Evolutionary conservation across 2,888 invertebrate genomes (phyloP), one percentile per base, ranked within the genome.

Genomic region (Brachynemurus nebulosus): DNA sequence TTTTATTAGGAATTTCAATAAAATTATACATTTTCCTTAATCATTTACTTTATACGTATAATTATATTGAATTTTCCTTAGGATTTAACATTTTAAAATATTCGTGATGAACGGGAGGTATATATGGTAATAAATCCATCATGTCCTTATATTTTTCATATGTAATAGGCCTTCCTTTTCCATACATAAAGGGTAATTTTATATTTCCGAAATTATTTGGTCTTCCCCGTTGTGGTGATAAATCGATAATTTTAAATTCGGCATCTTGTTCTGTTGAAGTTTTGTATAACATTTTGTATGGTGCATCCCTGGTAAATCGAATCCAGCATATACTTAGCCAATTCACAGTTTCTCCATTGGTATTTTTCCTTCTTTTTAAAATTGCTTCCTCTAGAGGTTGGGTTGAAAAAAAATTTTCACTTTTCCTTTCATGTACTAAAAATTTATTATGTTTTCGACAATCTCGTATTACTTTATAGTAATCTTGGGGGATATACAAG

Each of bases 361-460:
- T 33, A 43, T 37, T 36, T 4, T 41, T 35, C 11, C 14, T 19
- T 23, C 45, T 47, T 46, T 30, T 46, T 27, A 40, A 40, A 47
- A 47, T 17, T 40, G 44, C 47, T 18, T 47, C 42, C 41, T 47
- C 46, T 27, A 48, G 45, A 21, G 42, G 45, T 45, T 40, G 45
- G 46, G 45, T 50, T 44, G 46, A 49, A 45, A 46, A 23, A 33
- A 49, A 46, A 48, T 48, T 44, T 14, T 50, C 44, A 35, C 44
- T 42, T 50, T n/a, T 50, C 47, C 46, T 47, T 50, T 50, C 44
- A 46, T 49, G 42, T 47, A 49, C 2, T 46, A 47, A 47, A 36
- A 50, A 49, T 8, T 47, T 50, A 47, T 50, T 46, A 48, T 43
- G 27, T 40, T 42, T 45, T 42, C 45, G 42, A 27, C 50, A 50